phyloP scores from a whole-genome alignment of 2,888 invertebrate species.

The Odontocolon sp. region DNA sequence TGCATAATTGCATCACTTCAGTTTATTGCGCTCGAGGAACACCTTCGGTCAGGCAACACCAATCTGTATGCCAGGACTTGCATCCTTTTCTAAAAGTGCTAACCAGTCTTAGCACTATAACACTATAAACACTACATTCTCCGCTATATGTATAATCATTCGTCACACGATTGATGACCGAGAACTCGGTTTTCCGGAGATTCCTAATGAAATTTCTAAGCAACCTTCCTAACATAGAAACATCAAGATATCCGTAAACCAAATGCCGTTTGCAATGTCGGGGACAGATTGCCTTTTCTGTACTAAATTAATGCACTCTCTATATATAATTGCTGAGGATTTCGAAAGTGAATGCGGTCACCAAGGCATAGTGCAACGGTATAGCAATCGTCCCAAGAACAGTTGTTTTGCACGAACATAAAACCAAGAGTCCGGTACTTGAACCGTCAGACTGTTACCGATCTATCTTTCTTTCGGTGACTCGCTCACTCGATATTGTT shows the following conservation, averaged over 20 bases:
- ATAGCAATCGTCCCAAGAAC: not conserved
- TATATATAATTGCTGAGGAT: constrained; percentile 38
- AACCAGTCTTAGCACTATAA: not conserved
- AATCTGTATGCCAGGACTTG: too few relatives aligned
- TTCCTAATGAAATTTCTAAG: constrained; percentile 4
- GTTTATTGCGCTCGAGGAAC: not conserved
- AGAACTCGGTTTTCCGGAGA: not conserved
- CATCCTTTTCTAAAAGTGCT: not conserved
- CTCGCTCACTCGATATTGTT: not conserved
- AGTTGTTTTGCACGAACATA: not conserved
- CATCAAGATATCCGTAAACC: not conserved
- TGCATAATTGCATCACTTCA: constrained; percentile 20
- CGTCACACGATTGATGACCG: not conserved
- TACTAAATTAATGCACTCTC: constrained; percentile 32
- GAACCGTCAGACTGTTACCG: not conserved
- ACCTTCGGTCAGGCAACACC: too few relatives aligned
- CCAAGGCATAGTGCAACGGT: not conserved
- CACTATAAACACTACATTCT: too few relatives aligned
- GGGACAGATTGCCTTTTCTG: constrained; percentile 50
- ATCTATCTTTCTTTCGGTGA: constrained; percentile 7
- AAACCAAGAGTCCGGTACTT: constrained; percentile 18
- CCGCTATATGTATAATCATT: too few relatives aligned
- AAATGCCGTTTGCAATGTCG: constrained; percentile 40
- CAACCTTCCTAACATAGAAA: too few relatives aligned
- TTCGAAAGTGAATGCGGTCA: constrained; percentile 56